A percentile compares a stretch with the other conserved stretches of the same genome.
These are phyloP conservation scores for Dorcus hopei DNA, from an alignment of 2,888 invertebrate species.

Conservation along the genomic window DNA sequence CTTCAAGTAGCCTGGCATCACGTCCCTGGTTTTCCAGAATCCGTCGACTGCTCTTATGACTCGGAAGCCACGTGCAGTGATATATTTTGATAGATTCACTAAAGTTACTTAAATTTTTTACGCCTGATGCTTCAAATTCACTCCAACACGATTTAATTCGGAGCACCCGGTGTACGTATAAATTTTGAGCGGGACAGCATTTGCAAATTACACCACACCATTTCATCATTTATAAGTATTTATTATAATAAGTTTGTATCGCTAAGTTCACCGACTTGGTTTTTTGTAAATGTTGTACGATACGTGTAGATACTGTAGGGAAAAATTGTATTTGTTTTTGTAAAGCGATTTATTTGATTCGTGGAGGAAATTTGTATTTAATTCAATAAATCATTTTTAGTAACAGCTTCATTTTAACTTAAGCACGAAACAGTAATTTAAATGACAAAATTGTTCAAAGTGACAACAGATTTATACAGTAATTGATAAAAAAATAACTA, in stretches of 20 bases:
- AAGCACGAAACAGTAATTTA: too few species aligned
- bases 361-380: too few species aligned
- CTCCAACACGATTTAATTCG: too few species aligned
- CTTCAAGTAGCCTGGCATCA: conserved; percentile 41
- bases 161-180: too few species aligned
- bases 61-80: conserved; percentile 30
- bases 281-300: conserved; percentile 9
- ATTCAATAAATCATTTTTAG: too few species aligned
- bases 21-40: conserved; percentile 36
- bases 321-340: background rate
- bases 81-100: conserved; percentile 25
- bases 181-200: conserved; percentile 4
- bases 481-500: background rate
- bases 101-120: too few species aligned
- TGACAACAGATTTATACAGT: background rate
- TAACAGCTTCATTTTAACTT: too few species aligned
- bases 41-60: conserved; percentile 32
- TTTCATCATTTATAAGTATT: background rate
- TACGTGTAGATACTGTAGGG: background rate
- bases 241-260: background rate
- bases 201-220: background rate
- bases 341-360: too few species aligned
- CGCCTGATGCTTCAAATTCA: too few species aligned
- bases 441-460: background rate
- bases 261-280: background rate